phyloP scores from a whole-genome alignment of 2,888 invertebrate species.

The Drosophila colorata region DNA sequence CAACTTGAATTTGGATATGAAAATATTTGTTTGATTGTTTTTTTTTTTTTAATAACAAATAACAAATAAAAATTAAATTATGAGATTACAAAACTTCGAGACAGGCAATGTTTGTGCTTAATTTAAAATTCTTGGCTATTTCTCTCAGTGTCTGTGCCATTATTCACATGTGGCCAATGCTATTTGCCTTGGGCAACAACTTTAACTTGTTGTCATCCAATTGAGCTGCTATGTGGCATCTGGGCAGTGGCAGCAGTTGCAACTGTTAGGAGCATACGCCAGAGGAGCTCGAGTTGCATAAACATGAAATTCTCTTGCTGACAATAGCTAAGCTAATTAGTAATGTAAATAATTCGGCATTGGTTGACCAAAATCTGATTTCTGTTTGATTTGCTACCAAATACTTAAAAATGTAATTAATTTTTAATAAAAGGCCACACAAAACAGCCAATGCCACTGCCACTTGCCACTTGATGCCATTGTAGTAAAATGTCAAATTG shows the following conservation, averaged over 20 bases:
- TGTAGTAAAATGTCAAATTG: slow-evolving; percentile 40
- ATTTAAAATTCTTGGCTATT: too few species aligned
- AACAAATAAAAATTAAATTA: too few species aligned
- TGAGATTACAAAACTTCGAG: too few species aligned
- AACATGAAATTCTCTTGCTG: background rate
- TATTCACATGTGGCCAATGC: slow-evolving; percentile 35
- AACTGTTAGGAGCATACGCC: slow-evolving; percentile 11
- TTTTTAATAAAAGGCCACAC: slow-evolving; percentile 38
- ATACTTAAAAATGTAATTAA: slow-evolving; percentile 41
- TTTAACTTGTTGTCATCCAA: slow-evolving; percentile 4
- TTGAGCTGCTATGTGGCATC: slow-evolving; percentile 10
- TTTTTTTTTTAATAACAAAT: too few species aligned
- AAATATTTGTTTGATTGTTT: too few species aligned
- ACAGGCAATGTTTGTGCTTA: too few species aligned
- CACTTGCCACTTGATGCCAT: slow-evolving; percentile 13
- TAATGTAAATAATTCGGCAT: slow-evolving; percentile 28
- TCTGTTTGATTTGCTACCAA: slow-evolving; percentile 1
- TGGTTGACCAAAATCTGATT: slow-evolving; percentile 21
- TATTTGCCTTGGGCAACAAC: slow-evolving; percentile 15
- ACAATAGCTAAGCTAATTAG: slow-evolving; percentile 29
- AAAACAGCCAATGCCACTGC: slow-evolving; percentile 15
- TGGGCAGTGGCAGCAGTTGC: background rate
- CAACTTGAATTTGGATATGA: too few species aligned
- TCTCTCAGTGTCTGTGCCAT: background rate
- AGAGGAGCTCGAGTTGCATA: background rate